phyloP scores from a whole-genome alignment of 2,113 vertebrate species.

The Hydrochoerus hydrochaeris region DNA sequence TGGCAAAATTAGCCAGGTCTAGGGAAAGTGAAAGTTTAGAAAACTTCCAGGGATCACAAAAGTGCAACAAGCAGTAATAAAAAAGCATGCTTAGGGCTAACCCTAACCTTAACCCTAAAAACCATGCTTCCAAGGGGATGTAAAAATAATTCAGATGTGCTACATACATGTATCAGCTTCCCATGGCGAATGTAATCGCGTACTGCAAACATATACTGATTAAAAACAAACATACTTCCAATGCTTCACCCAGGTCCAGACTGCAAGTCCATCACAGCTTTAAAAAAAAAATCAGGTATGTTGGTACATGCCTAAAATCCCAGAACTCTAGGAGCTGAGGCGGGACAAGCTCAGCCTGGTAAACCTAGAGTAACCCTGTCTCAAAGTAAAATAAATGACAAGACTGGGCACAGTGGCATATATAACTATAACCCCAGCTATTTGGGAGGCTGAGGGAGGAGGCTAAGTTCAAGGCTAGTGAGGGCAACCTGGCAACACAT shows the following conservation, averaged over 20 bases:
- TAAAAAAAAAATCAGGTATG: background rate
- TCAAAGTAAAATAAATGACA: background rate
- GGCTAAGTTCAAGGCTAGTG: background rate
- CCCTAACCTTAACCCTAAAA: no score
- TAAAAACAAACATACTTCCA: slow-evolving; percentile 31
- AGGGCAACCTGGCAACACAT: background rate
- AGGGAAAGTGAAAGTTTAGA: background rate
- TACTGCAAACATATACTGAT: background rate
- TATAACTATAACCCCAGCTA: background rate
- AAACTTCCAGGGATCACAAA: slow-evolving; percentile 16
- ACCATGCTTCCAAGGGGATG: background rate
- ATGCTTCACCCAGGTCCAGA: background rate
- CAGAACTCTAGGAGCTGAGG: background rate
- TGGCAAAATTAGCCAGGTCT: slow-evolving; percentile 3
- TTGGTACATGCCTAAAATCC: background rate
- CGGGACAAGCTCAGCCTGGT: background rate
- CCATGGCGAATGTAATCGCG: background rate
- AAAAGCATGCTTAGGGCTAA: no score
- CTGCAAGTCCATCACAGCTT: background rate
- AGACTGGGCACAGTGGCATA: background rate
- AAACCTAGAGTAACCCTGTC: background rate
- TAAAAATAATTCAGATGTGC: background rate
- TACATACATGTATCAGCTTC: background rate
- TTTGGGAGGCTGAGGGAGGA: background rate
- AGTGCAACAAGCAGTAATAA: background rate